Base-by-base conservation (phyloP, 53 echinoderm and acorn worm genomes). In the Zoroaster sp. region DNA sequence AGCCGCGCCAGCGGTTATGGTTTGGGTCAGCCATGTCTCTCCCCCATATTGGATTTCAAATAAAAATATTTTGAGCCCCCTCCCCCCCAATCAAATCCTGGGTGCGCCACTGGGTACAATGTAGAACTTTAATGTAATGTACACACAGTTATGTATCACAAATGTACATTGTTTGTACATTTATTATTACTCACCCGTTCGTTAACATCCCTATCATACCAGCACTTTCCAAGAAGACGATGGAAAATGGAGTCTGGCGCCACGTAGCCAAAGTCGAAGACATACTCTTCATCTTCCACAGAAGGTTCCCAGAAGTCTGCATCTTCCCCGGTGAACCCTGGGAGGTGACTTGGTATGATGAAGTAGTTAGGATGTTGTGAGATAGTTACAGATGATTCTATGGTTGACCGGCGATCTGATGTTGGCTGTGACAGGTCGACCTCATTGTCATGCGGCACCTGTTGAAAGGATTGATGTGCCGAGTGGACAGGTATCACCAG, bases 191-290 rank as follows among this genome's bases (percentile, higher is more conserved):
- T 66, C 47, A 66, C 76, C 54, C 43, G 44, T 36, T 69, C 68
- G 47, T 78, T 6, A 28, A 14, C 4, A 25, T 77, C 77, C 28
- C 67, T 53, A 37, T 77, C 45, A 28, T 51, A 53, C 77, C 86
- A 77, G 44, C 91, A 91, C 42, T 71, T 76, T 2, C 78, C 74
- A 23, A 91, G 40, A 10, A 91, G 87, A 43, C 83, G 86, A 53
- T 86, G 55, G 49, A 87, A 78, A 30, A 91, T 70, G 31, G 87
- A 39, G 33, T 78, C 78, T 1, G 87, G 51, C 6, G 52, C 35
- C 20, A 78, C 76, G 43, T 76, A 91, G 38, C 87, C 78, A 45
- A 91, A 91, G 59, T 91, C 91, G 52, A 91, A 91, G 68, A 77
- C 78, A 40, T 68, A 91, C 40, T 67, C 77, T 59, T 77, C 77